Evolutionary conservation across 2,113 vertebrate genomes (phyloP), one percentile per base, ranked within the genome.

Genomic region (Ahaetulla prasina): DNA sequence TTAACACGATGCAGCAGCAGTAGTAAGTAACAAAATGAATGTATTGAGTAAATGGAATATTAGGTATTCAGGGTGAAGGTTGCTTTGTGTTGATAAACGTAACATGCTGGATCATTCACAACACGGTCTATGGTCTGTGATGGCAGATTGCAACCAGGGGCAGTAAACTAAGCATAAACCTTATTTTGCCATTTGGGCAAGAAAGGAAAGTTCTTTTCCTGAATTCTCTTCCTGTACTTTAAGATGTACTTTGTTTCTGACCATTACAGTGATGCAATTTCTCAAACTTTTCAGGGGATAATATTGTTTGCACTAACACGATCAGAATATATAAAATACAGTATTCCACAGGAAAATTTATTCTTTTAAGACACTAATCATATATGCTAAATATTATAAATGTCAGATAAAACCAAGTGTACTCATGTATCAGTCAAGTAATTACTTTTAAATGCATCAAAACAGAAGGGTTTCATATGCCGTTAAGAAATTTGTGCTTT

Each of bases 401-500:
- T 45, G 1, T 3, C 25, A 47, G 14, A 91, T 85, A 85, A 94
- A 94, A 23, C 0, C 93, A 89, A 23, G 16, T 85, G 93, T 80
- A 92, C 90, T 85, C 88, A 94, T 91, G 94, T 91, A 93, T 68
- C 91, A 95, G 88, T 57, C 88, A 94, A 89, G 85, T 87, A 93
- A 95, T 94, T 92, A 95, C 93, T 94, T 94, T 96, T 95, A 60
- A 93, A 94, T 92, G 91, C 54, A 85, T 53, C 8, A 88, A 94
- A 95, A 94, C 23, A 88, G 53, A 95, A 95, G 96, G 95, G 95
- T 91, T 96, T 96, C 95, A 95, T 95, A 90, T 0, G 53, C 0
- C 1, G 91, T 88, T 95, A 96, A 92, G 93, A 94, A 93, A 92
- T 91, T 91, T 94, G 18, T 43, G 74, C 43, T 80, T 80, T 80